Percentiles rank a stretch among this genome's conserved stretches.
Evolutionary conservation across 92 coral and sea anemone species (phyloP).

Genomic region (Palythoa grandiflora): DNA sequence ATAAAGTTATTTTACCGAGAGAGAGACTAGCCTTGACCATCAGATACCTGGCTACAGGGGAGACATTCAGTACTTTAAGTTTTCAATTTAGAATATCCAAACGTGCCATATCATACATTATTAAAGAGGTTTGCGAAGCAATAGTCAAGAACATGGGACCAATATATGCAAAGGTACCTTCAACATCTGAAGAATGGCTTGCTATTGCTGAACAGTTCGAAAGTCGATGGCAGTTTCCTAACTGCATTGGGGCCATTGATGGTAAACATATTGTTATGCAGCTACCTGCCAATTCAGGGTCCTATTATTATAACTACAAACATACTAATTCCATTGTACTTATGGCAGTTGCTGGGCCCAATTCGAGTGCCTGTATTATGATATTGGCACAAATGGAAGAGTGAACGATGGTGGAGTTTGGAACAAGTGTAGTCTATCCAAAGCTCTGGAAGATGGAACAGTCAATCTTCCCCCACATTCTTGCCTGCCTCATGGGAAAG

Average conservation of each 20-base stretch:
- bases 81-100: conserved; percentile 57
- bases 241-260: conserved; percentile 61
- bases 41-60: conserved; percentile 60
- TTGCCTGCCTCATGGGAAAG: conserved; percentile 59
- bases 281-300: conserved; percentile 59
- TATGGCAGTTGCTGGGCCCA: conserved; percentile 61
- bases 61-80: conserved; percentile 51
- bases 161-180: conserved; percentile 19
- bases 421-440: conserved; percentile 44
- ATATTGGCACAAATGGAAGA: conserved; percentile 52
- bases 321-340: conserved; percentile 54
- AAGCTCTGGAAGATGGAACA: conserved; percentile 55
- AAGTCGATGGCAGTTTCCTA: conserved; percentile 35
- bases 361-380: conserved; percentile 52
- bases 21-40: conserved; percentile 42
- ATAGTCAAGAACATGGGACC: conserved; percentile 17
- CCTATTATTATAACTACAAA: conserved; percentile 55
- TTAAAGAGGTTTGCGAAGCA: conserved; percentile 48
- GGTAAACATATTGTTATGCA: conserved; percentile 62
- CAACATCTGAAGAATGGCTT: conserved; percentile 33
- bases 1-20: conserved; percentile 18
- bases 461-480: conserved; percentile 45
- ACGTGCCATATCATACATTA: conserved; percentile 57
- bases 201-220: conserved; percentile 29
- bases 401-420: conserved; percentile 63